phyloP scores from a whole-genome alignment of 64 coral and sea anemone species.

The Montipora efflorescens region DNA sequence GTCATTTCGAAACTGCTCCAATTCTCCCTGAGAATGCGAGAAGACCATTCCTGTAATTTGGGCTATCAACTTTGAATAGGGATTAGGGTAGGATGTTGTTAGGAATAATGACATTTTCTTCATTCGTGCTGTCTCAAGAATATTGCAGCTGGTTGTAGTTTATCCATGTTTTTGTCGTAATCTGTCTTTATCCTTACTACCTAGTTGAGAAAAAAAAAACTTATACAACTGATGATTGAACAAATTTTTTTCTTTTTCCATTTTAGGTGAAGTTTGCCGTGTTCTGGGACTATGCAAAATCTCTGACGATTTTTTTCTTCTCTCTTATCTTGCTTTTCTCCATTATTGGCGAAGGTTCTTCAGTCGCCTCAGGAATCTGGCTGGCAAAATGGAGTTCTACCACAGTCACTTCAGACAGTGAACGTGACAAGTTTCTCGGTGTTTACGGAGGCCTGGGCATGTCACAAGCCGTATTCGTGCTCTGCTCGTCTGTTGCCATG shows the following conservation, averaged over 20 bases:
- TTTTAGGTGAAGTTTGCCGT: slow-evolving; percentile 81
- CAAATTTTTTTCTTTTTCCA: neutral
- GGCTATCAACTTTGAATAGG: too few species aligned
- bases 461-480: slow-evolving; percentile 52
- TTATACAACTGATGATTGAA: neutral
- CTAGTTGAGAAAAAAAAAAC: neutral
- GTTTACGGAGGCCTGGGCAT: slow-evolving; percentile 81
- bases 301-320: slow-evolving; percentile 39
- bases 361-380: slow-evolving; percentile 80
- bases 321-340: slow-evolving; percentile 55
- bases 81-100: too few species aligned
- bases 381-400: slow-evolving; percentile 85
- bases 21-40: too few species aligned
- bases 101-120: too few species aligned
- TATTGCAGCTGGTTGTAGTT: too few species aligned
- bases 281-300: slow-evolving; percentile 64
- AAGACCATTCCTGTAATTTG: too few species aligned
- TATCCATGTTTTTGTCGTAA: too few species aligned
- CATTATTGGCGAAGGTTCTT: slow-evolving; percentile 31
- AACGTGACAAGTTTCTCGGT: slow-evolving; percentile 58
- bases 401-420: slow-evolving; percentile 62
- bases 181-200: too few species aligned
- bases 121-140: too few species aligned
- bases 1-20: too few species aligned
- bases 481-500: slow-evolving; percentile 32